Conservation (phyloP, 2,113 vertebrate species). For the Leucosticte australis region DNA sequence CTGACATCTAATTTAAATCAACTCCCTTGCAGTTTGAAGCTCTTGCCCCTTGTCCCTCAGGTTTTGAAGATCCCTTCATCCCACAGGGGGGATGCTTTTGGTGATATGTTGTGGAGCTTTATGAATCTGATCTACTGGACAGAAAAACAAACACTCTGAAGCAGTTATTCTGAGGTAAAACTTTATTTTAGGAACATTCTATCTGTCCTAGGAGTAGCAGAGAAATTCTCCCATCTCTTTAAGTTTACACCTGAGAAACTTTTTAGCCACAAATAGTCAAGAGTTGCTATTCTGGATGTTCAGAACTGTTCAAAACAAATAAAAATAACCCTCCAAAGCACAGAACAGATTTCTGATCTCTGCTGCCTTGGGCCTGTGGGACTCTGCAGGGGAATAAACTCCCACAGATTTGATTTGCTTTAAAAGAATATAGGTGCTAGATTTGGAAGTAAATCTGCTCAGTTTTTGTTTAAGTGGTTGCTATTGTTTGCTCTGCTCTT, state of each 20-base stretch:
- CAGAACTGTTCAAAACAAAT: not conserved
- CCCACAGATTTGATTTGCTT: not conserved
- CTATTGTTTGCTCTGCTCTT: conserved; percentile 26
- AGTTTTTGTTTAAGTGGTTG: not conserved
- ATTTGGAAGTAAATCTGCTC: not conserved
- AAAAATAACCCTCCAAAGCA: not conserved
- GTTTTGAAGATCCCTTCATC: not conserved
- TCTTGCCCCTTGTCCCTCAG: not conserved
- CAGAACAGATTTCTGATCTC: not conserved
- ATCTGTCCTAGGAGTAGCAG: not conserved
- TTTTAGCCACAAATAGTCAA: not conserved
- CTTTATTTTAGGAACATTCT: not conserved
- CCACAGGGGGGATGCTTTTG: not conserved
- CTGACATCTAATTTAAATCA: not conserved
- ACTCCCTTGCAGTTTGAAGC: not conserved
- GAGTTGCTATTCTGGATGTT: not conserved
- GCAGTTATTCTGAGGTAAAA: not conserved
- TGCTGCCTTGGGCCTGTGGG: not conserved
- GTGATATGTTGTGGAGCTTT: not conserved
- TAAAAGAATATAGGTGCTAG: not conserved
- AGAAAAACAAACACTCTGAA: not conserved
- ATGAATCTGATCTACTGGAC: not conserved
- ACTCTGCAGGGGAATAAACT: not conserved
- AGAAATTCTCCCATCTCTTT: not conserved
- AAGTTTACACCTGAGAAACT: not conserved